phyloP scores from a whole-genome alignment of 2,113 vertebrate genomes.

The Pongo pygmaeus region DNA sequence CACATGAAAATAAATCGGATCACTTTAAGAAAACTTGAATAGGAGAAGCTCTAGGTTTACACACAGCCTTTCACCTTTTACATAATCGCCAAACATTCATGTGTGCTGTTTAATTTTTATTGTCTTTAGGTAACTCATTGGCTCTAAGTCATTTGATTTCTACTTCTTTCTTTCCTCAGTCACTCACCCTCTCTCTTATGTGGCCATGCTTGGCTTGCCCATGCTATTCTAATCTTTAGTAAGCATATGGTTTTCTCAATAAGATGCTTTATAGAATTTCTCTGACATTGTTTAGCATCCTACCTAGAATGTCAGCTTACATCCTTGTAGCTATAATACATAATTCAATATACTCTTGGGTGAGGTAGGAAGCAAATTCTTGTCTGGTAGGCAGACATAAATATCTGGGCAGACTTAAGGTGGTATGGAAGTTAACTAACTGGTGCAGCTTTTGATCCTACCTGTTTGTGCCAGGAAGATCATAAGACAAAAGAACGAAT shows the following conservation, averaged over 20 bases:
- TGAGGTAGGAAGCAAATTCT: neutral
- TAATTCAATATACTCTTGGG: neutral
- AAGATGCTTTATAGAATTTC: slow-evolving; percentile 15
- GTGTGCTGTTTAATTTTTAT: neutral
- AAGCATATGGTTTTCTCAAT: neutral
- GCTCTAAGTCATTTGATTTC: neutral
- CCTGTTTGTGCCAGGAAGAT: neutral
- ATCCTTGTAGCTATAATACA: neutral
- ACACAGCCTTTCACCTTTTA: neutral
- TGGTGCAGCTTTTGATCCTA: neutral
- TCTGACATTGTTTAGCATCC: neutral
- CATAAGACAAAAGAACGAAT: neutral
- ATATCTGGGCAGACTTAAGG: neutral
- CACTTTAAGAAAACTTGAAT: neutral
- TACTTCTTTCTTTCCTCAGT: neutral
- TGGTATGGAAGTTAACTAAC: neutral
- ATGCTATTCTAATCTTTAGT: neutral
- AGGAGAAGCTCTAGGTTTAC: neutral
- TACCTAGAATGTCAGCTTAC: neutral
- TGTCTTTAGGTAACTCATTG: neutral
- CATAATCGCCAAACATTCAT: neutral
- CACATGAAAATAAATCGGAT: neutral
- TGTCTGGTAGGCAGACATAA: neutral
- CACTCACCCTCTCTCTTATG: neutral
- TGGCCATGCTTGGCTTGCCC: neutral